A percentile compares a stretch with the other conserved stretches of the same genome.
Conservation (phyloP, 2,113 vertebrate species). For the Caretta caretta region DNA sequence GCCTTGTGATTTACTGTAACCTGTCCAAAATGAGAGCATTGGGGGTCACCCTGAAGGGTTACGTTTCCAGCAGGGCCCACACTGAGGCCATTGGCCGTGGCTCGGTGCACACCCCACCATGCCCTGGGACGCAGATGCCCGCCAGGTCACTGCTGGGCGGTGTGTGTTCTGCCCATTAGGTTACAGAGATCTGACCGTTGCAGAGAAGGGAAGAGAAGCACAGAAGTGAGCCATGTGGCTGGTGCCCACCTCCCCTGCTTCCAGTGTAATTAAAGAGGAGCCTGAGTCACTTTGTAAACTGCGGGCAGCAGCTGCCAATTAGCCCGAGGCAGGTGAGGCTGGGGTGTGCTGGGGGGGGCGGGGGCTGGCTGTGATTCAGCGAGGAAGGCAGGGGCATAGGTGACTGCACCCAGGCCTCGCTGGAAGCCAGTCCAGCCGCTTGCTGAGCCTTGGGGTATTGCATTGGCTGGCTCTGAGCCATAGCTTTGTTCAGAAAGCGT, state of each 20-base stretch:
- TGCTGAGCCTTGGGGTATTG: background rate
- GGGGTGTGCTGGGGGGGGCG: background rate
- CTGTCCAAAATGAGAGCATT: background rate
- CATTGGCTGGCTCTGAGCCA: background rate
- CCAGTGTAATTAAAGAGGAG: background rate
- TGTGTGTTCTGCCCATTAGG: background rate
- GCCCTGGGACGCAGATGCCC: background rate
- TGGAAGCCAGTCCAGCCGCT: background rate
- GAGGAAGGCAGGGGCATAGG: background rate
- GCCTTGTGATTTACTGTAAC: too few species aligned
- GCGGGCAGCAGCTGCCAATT: background rate
- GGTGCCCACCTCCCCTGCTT: background rate
- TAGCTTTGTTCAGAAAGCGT: background rate
- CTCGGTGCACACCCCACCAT: background rate
- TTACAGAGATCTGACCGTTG: background rate
- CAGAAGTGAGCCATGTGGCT: background rate
- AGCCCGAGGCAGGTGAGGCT: background rate
- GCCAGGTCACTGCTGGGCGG: background rate
- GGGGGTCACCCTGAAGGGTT: background rate
- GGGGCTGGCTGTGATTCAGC: background rate
- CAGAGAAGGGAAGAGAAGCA: too few species aligned
- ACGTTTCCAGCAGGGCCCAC: background rate
- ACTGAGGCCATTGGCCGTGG: background rate
- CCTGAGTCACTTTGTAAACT: background rate
- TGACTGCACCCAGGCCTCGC: background rate